Conservation (phyloP, 2,113 vertebrate species). For the Calidris pygmaea region DNA sequence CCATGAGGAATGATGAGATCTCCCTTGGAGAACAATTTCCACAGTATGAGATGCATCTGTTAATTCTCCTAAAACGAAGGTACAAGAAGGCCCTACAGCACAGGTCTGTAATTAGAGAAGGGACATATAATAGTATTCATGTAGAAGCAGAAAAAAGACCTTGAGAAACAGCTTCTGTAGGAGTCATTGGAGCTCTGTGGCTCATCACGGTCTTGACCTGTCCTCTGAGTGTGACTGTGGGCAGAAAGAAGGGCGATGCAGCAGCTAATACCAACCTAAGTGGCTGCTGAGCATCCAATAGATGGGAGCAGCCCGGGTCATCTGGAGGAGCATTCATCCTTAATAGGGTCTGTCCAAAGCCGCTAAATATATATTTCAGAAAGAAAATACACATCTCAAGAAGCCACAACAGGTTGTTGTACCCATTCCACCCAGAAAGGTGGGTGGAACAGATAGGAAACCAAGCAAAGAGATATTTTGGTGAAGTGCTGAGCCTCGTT, state of each 20-base stretch:
- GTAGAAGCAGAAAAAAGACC: background rate
- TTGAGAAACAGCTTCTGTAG: background rate
- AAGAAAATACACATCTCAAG: background rate
- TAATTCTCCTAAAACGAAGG: background rate
- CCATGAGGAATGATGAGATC: background rate
- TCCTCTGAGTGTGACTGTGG: fast-evolving
- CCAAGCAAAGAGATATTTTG: background rate
- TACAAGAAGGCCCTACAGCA: background rate
- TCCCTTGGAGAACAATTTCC: background rate
- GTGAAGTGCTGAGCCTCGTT: background rate
- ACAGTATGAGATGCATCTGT: background rate
- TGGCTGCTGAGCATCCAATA: background rate
- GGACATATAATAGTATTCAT: background rate
- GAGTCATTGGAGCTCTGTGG: background rate
- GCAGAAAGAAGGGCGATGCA: background rate
- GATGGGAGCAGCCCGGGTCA: background rate
- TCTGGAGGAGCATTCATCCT: background rate
- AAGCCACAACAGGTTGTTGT: background rate
- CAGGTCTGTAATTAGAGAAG: background rate
- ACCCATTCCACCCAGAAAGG: background rate
- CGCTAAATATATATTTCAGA: background rate
- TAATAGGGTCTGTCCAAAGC: background rate
- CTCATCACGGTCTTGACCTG: background rate
- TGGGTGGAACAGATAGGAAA: background rate
- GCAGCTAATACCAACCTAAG: background rate